phyloP scores from a whole-genome alignment of 2,113 vertebrate genomes.

The Paratilapia polleni region DNA sequence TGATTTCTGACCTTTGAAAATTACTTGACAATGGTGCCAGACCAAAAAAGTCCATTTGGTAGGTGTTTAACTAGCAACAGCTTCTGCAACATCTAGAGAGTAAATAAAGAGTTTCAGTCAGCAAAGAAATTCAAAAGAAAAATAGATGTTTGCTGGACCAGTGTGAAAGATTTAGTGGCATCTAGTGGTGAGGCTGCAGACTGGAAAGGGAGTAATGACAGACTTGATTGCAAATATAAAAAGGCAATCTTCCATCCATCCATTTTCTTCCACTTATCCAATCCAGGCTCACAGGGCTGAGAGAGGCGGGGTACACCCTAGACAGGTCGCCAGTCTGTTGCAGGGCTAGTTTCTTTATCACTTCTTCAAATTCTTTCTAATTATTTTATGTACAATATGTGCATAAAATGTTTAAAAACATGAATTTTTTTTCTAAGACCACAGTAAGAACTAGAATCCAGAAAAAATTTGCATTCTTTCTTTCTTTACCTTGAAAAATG shows the following conservation, averaged over 20 bases:
- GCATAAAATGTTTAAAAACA: too few species aligned
- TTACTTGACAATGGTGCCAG: not conserved
- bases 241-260: too few species aligned
- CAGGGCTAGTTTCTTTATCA: not conserved
- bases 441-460: too few species aligned
- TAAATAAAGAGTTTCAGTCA: not conserved
- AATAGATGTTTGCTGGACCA: not conserved
- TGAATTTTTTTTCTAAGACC: too few species aligned
- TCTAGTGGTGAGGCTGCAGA: too few species aligned
- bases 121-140: not conserved
- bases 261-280: too few species aligned
- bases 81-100: not conserved
- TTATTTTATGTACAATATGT: not conserved
- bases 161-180: not conserved
- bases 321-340: too few species aligned
- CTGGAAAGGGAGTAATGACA: too few species aligned
- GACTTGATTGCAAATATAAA: too few species aligned
- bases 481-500: not conserved
- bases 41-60: not conserved
- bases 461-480: not conserved
- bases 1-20: not conserved
- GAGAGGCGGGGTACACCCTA: not conserved
- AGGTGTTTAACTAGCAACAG: not conserved
- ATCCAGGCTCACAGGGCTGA: too few species aligned
- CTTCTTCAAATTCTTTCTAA: not conserved